These are phyloP conservation scores for Felis chaus DNA, from an alignment of 2,113 vertebrate genomes.

Conservation along the genomic window DNA sequence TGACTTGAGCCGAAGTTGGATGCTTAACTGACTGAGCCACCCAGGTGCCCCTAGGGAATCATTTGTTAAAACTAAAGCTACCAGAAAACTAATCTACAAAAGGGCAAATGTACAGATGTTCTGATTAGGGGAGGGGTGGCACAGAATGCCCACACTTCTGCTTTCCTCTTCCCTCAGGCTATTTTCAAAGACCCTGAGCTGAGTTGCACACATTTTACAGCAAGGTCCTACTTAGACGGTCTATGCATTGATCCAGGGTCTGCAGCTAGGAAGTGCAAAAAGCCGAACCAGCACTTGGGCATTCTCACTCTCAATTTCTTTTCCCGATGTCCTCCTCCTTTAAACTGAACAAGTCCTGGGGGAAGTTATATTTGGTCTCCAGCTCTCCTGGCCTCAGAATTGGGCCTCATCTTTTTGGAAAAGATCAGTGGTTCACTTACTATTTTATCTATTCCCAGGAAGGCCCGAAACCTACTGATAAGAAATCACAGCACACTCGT, in stretches of 20 bases:
- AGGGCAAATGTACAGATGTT: background rate
- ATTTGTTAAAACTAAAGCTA: constrained; percentile 13
- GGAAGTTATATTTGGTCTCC: background rate
- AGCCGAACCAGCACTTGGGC: background rate
- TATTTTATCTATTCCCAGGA: background rate
- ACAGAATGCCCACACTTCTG: background rate
- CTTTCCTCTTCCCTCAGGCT: background rate
- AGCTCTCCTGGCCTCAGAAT: background rate
- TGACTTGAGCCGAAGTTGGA: too few species aligned
- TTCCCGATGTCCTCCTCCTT: background rate
- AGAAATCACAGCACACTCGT: background rate
- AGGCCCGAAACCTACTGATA: background rate
- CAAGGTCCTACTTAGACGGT: background rate
- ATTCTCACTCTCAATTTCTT: background rate
- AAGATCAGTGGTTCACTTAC: background rate
- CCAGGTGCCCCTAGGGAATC: background rate
- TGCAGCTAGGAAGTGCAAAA: background rate
- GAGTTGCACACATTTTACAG: background rate
- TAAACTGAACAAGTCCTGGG: background rate
- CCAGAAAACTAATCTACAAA: background rate
- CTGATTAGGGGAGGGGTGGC: too few species aligned
- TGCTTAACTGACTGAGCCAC: too few species aligned
- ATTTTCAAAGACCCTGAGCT: background rate
- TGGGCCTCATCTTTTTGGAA: background rate
- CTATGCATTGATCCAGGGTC: background rate